Evolutionary conservation across 2,113 vertebrate genomes (phyloP).

Genomic region (Sprattus sprattus): DNA sequence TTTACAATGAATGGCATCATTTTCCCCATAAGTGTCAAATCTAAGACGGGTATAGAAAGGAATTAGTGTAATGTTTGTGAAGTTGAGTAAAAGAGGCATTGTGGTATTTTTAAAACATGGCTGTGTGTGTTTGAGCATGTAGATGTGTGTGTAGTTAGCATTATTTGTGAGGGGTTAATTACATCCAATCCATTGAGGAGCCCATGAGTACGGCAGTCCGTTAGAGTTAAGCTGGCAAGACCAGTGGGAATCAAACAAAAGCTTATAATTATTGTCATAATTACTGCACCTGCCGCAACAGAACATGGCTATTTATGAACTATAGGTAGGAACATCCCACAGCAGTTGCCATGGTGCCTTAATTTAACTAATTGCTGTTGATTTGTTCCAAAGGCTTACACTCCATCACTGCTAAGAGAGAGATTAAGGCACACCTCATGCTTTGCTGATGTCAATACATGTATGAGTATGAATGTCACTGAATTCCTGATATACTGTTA

Average conservation of each 20-base stretch:
- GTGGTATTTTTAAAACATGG: not conserved
- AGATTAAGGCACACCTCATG: not conserved
- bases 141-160: constrained; percentile 9
- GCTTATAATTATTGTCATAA: constrained; percentile 19
- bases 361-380: not conserved
- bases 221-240: not conserved
- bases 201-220: not conserved
- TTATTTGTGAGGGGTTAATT: constrained; percentile 38
- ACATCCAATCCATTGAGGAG: constrained; percentile 8
- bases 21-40: not conserved
- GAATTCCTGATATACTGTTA: not conserved
- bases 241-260: constrained; percentile 26
- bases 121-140: not conserved
- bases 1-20: not conserved
- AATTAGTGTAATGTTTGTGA: not conserved
- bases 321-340: constrained; percentile 7
- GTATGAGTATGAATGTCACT: not conserved
- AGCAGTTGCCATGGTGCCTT: constrained; percentile 16
- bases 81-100: not conserved
- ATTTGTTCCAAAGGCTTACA: not conserved
- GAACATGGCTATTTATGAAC: not conserved
- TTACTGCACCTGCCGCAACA: constrained; percentile 10
- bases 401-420: not conserved
- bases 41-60: not conserved
- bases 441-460: not conserved